Evolutionary conservation across 2,888 invertebrate genomes (phyloP).

Genomic region (Chaitophorus viminalis): DNA sequence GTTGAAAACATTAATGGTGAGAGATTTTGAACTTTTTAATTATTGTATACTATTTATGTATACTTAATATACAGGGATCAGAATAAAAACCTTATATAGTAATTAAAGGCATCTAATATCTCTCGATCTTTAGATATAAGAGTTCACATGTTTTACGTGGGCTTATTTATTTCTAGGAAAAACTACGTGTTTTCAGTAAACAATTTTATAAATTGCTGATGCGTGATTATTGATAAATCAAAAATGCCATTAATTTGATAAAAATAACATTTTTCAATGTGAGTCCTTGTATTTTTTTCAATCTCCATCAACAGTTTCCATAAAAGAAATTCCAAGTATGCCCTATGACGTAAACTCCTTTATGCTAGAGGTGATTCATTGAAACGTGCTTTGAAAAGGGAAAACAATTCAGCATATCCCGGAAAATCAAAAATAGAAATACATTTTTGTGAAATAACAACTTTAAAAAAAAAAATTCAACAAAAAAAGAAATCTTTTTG

Average conservation of each 20-base stretch:
- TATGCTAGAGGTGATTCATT: neutral
- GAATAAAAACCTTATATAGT: neutral
- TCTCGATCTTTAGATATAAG: neutral
- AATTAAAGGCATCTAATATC: neutral
- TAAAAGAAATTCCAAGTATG: neutral
- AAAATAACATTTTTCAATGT: neutral
- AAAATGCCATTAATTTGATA: neutral
- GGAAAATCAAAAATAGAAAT: conserved; percentile 11
- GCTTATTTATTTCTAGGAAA: neutral
- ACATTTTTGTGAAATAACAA: conserved; percentile 16
- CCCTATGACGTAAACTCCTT: no score
- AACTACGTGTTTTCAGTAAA: neutral
- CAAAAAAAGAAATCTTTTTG: neutral
- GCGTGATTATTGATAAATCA: neutral
- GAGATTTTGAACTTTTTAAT: no score
- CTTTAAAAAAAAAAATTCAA: no score
- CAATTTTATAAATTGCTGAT: neutral
- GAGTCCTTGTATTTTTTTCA: neutral
- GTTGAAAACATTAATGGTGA: no score
- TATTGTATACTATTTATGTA: neutral
- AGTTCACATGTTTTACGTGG: neutral
- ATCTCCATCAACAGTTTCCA: neutral
- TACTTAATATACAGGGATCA: neutral
- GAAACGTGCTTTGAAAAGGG: neutral
- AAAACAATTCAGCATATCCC: conserved; percentile 15